Evolutionary conservation across 2,113 vertebrate species (phyloP).

Genomic region (Chamaetylas fuelleborni): DNA sequence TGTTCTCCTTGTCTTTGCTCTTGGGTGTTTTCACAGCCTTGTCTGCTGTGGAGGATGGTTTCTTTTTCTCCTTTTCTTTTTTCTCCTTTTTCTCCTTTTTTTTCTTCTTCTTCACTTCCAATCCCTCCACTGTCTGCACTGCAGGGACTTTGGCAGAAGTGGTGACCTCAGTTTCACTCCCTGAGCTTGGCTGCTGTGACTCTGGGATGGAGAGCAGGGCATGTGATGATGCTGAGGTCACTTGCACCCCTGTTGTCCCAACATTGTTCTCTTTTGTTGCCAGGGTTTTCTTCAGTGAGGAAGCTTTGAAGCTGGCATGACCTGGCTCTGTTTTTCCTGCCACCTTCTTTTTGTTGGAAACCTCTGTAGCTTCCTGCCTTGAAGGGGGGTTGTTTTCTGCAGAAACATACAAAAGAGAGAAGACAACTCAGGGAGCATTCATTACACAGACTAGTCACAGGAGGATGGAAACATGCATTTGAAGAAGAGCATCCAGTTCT

Average conservation of each 20-base stretch:
- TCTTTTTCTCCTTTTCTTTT: conserved; percentile 52
- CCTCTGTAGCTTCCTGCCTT: neutral
- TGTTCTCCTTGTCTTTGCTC: conserved; percentile 61
- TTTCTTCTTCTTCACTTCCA: conserved; percentile 43
- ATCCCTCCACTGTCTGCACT: neutral
- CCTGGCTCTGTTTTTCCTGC: neutral
- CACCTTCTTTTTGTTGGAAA: neutral
- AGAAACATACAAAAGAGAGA: neutral
- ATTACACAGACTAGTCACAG: neutral
- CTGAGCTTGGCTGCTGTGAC: neutral
- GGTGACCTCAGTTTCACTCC: neutral
- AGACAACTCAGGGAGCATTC: neutral
- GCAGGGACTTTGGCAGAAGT: neutral
- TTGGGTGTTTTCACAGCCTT: conserved; percentile 14
- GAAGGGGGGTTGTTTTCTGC: neutral
- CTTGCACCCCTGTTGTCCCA: neutral
- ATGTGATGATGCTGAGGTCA: neutral
- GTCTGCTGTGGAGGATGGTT: neutral
- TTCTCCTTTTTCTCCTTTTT: conserved; percentile 55
- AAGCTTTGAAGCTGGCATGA: neutral
- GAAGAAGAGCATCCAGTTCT: neutral
- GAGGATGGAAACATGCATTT: neutral
- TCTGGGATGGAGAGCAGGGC: neutral
- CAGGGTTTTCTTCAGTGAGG: conserved; percentile 11
- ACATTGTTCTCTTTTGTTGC: neutral